phyloP scores from a whole-genome alignment of 2,888 invertebrate genomes.

The Drosophila quasianomalipes region DNA sequence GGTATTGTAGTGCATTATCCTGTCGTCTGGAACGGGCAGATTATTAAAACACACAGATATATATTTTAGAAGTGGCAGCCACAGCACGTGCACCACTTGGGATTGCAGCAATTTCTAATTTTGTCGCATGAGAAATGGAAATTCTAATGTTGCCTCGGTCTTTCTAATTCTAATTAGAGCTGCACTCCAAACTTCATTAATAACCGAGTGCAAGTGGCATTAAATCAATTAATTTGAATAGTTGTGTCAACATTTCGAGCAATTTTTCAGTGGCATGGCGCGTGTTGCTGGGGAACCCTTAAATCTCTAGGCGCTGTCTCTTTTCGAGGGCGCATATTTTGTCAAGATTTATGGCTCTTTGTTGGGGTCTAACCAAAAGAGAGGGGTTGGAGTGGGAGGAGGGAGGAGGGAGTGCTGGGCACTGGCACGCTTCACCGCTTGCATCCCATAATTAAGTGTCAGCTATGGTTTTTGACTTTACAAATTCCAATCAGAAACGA shows the following conservation, averaged over 20 bases:
- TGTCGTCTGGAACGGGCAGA: conserved; percentile 38
- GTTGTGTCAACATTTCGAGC: conserved; percentile 74
- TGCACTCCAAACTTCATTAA: conserved; percentile 75
- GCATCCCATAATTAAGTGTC: conserved; percentile 81
- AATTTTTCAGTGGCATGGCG: conserved; percentile 74
- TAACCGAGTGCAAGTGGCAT: conserved; percentile 65
- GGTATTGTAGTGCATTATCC: conserved; percentile 50
- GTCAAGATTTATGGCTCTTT: conserved; percentile 61
- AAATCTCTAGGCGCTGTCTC: conserved; percentile 33
- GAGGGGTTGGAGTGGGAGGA: neutral
- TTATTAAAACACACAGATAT: conserved; percentile 69
- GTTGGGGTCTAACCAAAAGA: conserved; percentile 13
- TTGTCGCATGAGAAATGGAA: conserved; percentile 66
- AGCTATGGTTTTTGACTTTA: conserved; percentile 77
- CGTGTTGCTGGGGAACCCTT: conserved; percentile 48
- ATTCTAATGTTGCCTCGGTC: conserved; percentile 37
- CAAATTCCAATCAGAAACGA: conserved; percentile 74
- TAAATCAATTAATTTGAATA: conserved; percentile 81
- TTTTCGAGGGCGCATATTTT: conserved; percentile 16
- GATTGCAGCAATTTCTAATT: conserved; percentile 49
- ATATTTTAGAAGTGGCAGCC: conserved; percentile 14
- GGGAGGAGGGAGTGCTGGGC: neutral
- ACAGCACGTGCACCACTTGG: conserved; percentile 27
- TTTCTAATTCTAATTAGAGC: conserved; percentile 72
- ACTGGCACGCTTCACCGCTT: conserved; percentile 69